Evolutionary conservation across 1,140 invertebrate genomes (phyloP).

Genomic region (Heliothis virescens): DNA sequence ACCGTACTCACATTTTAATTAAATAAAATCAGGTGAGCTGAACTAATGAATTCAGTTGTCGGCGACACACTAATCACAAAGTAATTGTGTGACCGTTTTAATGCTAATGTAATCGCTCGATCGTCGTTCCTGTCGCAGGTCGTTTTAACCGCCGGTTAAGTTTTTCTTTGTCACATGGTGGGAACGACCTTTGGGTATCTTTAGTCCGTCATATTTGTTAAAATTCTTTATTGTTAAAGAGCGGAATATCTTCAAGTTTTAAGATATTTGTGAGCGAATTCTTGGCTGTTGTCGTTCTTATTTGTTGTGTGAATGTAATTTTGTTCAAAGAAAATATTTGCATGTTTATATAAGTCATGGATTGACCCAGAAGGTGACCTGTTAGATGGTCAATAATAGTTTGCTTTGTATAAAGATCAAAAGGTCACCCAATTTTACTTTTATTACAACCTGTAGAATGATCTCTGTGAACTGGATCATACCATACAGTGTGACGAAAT

Average conservation of each 20-base stretch:
- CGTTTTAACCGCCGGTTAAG: constrained; percentile 22
- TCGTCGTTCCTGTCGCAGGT: constrained; percentile 66
- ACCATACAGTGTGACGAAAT: background rate
- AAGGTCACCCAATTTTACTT: too few relatives aligned
- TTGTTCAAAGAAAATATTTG: too few relatives aligned
- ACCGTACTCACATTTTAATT: constrained; percentile 49
- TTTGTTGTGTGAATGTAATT: too few relatives aligned
- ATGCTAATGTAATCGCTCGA: constrained; percentile 74
- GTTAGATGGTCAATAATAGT: too few relatives aligned
- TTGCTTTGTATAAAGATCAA: too few relatives aligned
- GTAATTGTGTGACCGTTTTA: constrained; percentile 84
- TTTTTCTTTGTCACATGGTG: constrained; percentile 37
- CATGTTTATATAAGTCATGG: too few relatives aligned
- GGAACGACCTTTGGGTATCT: constrained; percentile 8
- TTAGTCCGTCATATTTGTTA: background rate
- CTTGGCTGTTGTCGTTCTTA: too few relatives aligned
- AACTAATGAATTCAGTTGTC: constrained; percentile 84
- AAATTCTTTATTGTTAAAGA: constrained; percentile 5
- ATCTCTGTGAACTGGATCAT: too few relatives aligned
- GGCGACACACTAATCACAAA: constrained; percentile 78
- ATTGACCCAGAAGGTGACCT: too few relatives aligned
- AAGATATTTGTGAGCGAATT: background rate
- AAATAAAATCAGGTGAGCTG: constrained; percentile 85
- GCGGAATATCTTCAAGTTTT: background rate
- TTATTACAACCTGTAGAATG: too few relatives aligned